phyloP scores from a whole-genome alignment of 2,113 vertebrate species.

The Gymnobelideus leadbeateri region DNA sequence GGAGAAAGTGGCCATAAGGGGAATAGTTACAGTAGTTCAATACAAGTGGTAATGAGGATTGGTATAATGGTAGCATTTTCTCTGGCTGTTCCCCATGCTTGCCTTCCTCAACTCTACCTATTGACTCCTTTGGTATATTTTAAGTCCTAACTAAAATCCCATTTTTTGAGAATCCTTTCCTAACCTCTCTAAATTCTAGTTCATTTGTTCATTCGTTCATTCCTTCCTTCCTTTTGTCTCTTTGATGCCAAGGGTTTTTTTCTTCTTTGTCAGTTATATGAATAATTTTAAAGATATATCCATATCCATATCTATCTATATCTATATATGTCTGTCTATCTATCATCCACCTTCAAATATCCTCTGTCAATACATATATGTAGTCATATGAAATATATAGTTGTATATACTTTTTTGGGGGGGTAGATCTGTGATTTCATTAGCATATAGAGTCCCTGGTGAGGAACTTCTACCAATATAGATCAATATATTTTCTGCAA shows the following conservation, averaged over 20 bases:
- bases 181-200: not conserved
- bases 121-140: no score
- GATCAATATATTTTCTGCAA: not conserved
- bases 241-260: constrained; percentile 1
- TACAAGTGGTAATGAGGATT: not conserved
- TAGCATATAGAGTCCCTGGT: not conserved
- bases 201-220: not conserved
- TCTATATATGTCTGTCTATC: no score
- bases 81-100: not conserved
- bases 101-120: not conserved
- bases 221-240: not conserved
- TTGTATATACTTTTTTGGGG: not conserved
- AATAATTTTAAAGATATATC: no score
- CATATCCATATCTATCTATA: no score
- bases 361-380: not conserved
- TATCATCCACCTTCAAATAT: no score
- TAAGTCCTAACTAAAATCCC: not conserved
- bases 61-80: not conserved
- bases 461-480: not conserved
- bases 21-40: not conserved
- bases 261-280: not conserved
- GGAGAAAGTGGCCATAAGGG: not conserved
- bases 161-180: not conserved
- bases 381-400: not conserved
- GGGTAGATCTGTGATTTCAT: not conserved